phyloP scores from a whole-genome alignment of 2,797 vertebrate genomes.

The Sebastes taczanowskii region DNA sequence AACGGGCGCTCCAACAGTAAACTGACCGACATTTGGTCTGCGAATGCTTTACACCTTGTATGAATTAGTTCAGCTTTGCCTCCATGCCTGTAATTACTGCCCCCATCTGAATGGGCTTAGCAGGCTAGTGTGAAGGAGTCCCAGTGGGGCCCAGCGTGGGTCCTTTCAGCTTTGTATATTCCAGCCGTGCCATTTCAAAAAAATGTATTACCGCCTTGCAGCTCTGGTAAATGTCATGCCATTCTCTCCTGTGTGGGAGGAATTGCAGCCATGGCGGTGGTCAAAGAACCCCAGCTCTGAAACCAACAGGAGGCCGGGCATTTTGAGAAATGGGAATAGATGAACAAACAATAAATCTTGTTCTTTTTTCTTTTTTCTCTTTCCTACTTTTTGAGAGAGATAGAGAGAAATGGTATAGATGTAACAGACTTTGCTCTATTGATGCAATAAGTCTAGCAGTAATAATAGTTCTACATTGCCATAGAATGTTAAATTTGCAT shows the following conservation, averaged over 20 bases:
- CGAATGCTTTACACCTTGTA: conserved; percentile 73
- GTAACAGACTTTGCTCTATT: neutral
- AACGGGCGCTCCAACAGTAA: conserved; percentile 46
- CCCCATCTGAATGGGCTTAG: conserved; percentile 81
- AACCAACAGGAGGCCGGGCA: conserved; percentile 67
- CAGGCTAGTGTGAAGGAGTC: conserved; percentile 75
- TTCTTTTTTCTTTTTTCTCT: conserved; percentile 41
- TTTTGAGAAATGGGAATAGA: conserved; percentile 64
- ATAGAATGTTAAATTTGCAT: neutral
- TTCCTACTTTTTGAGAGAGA: neutral
- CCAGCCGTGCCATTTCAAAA: conserved; percentile 77
- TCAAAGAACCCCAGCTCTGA: conserved; percentile 68
- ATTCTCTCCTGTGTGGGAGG: conserved; percentile 80
- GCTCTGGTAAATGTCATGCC: conserved; percentile 84
- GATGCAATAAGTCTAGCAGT: neutral
- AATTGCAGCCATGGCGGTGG: conserved; percentile 69
- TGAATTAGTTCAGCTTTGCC: conserved; percentile 81
- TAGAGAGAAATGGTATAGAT: neutral
- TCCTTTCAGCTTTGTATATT: conserved; percentile 81
- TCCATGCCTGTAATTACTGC: conserved; percentile 79
- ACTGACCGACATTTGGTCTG: conserved; percentile 64
- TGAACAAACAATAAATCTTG: conserved; percentile 61
- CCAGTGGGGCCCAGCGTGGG: conserved; percentile 80
- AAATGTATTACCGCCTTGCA: conserved; percentile 78
- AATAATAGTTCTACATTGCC: neutral